phyloP scores from a whole-genome alignment of 1,140 invertebrate species.

The Drosophila kohkoa region DNA sequence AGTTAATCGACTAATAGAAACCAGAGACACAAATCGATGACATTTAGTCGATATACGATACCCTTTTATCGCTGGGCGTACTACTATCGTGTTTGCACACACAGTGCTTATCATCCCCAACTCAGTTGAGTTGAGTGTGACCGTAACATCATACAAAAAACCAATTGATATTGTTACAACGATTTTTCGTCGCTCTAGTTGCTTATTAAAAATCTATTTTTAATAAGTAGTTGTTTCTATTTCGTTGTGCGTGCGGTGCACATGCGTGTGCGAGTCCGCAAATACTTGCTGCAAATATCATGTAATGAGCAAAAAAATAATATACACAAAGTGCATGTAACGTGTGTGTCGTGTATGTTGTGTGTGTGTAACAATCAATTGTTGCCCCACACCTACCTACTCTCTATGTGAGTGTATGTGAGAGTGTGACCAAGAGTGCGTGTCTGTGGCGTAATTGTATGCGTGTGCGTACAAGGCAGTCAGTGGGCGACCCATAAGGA shows the following conservation, averaged over 20 bases:
- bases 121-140: slow-evolving; percentile 42
- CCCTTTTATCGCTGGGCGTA: slow-evolving; percentile 10
- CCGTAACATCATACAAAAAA: slow-evolving; percentile 37
- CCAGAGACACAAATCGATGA: slow-evolving; percentile 8
- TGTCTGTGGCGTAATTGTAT: slow-evolving; percentile 47
- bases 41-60: slow-evolving; percentile 3
- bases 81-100: slow-evolving; percentile 4
- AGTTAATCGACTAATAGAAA: background rate
- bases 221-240: slow-evolving; percentile 32
- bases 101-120: slow-evolving; percentile 50
- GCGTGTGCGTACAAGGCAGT: slow-evolving; percentile 43
- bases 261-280: slow-evolving; percentile 48
- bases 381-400: slow-evolving; percentile 38
- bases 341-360: background rate
- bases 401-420: slow-evolving; percentile 36
- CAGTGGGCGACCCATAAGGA: slow-evolving; percentile 65
- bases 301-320: slow-evolving; percentile 49
- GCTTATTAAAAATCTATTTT: slow-evolving; percentile 45
- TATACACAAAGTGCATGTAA: slow-evolving; percentile 25
- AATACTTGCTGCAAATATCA: slow-evolving; percentile 45
- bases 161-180: slow-evolving; percentile 73
- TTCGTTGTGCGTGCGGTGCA: slow-evolving; percentile 50
- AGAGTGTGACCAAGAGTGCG: slow-evolving; percentile 44
- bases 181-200: slow-evolving; percentile 62
- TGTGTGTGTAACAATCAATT: slow-evolving; percentile 47